These are phyloP conservation scores for Choristoneura fumiferana DNA, from an alignment of 1,140 invertebrate genomes.

Conservation along the genomic window DNA sequence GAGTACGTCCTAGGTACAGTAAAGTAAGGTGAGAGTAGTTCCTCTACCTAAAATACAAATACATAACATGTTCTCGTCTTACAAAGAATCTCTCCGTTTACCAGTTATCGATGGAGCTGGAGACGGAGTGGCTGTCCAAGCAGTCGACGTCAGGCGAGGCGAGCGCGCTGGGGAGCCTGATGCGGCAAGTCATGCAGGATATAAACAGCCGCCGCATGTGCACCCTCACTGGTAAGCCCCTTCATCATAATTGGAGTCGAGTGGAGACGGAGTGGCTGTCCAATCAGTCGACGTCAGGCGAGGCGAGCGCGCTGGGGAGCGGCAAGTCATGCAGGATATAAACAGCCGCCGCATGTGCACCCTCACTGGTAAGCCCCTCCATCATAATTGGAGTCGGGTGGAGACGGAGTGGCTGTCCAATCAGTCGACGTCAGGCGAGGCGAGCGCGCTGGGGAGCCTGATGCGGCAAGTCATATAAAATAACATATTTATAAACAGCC, in stretches of 20 bases:
- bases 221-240: slow-evolving; percentile 68
- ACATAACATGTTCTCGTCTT: too few relatives aligned
- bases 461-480: slow-evolving; percentile 85
- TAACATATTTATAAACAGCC: slow-evolving; percentile 86
- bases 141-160: slow-evolving; percentile 81
- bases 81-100: background rate
- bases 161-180: slow-evolving; percentile 82
- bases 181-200: slow-evolving; percentile 85
- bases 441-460: slow-evolving; percentile 82
- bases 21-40: too few relatives aligned
- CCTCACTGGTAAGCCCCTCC: slow-evolving; percentile 58
- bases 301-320: slow-evolving; percentile 81
- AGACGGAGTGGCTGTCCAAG: slow-evolving; percentile 86
- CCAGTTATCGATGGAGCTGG: slow-evolving; percentile 86
- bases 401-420: slow-evolving; percentile 86
- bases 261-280: too few relatives aligned
- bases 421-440: slow-evolving; percentile 80
- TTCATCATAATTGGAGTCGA: too few relatives aligned
- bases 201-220: slow-evolving; percentile 86
- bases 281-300: slow-evolving; percentile 80
- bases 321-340: slow-evolving; percentile 86
- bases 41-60: too few relatives aligned
- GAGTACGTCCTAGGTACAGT: too few relatives aligned
- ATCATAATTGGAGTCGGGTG: too few relatives aligned
- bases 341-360: slow-evolving; percentile 84